Percentiles rank a stretch among this genome's conserved stretches.
These are phyloP conservation scores for Cryptoblepharus egeriae DNA, from an alignment of 2,797 vertebrate species.

Conservation along the genomic window DNA sequence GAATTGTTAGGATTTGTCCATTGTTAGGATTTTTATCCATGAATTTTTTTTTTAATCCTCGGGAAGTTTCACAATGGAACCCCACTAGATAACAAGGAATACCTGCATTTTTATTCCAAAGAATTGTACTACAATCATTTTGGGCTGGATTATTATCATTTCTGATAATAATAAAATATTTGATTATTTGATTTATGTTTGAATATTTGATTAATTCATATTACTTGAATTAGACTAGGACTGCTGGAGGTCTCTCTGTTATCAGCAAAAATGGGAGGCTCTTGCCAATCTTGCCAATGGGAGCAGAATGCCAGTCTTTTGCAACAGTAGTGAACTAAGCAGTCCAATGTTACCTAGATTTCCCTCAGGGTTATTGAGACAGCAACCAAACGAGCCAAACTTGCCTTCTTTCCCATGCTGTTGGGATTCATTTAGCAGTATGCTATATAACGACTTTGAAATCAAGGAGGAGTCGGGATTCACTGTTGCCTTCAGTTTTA, in stretches of 20 bases:
- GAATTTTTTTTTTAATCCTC: too few relatives aligned
- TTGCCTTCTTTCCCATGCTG: constrained; percentile 68
- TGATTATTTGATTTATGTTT: too few relatives aligned
- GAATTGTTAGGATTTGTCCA: too few relatives aligned
- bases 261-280: not conserved
- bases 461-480: constrained; percentile 58
- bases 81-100: too few relatives aligned
- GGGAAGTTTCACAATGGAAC: too few relatives aligned
- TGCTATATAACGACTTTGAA: constrained; percentile 44
- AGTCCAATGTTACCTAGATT: constrained; percentile 62
- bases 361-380: constrained; percentile 57
- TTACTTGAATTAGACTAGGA: not conserved
- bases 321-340: constrained; percentile 58
- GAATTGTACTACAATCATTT: not conserved
- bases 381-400: constrained; percentile 64
- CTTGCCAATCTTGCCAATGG: too few relatives aligned
- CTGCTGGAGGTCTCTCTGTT: constrained; percentile 29
- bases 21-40: too few relatives aligned
- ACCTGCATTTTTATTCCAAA: constrained; percentile 12
- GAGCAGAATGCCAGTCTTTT: constrained; percentile 39
- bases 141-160: not conserved
- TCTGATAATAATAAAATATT: too few relatives aligned
- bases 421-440: constrained; percentile 43
- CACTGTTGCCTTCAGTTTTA: constrained; percentile 55
- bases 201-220: constrained; percentile 10